These are phyloP conservation scores for Euleptes europaea DNA, from an alignment of 2,113 vertebrate species.

Conservation along the genomic window DNA sequence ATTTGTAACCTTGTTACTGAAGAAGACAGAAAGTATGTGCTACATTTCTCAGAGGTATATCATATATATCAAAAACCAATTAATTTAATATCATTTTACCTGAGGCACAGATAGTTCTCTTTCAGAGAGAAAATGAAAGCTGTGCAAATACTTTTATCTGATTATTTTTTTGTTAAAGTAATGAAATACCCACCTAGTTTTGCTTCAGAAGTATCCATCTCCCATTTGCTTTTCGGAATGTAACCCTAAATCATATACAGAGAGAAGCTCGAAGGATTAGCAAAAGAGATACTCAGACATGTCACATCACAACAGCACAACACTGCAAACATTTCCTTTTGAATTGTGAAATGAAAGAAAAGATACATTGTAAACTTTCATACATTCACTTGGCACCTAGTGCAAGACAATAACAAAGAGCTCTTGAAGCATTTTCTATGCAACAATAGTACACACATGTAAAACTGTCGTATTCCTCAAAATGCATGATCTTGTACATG, in stretches of 20 bases:
- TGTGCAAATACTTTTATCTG: conserved; percentile 70
- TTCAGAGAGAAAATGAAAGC: conserved; percentile 47
- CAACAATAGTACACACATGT: conserved; percentile 14
- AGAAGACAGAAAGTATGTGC: conserved; percentile 20
- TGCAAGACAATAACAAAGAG: conserved; percentile 39
- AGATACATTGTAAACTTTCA: conserved; percentile 56
- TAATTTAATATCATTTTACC: conserved; percentile 36
- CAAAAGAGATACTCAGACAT: conserved; percentile 77
- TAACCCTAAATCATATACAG: conserved; percentile 97
- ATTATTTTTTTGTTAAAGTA: conserved; percentile 75
- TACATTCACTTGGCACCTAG: conserved; percentile 41
- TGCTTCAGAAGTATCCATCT: conserved; percentile 99
- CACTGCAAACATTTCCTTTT: conserved; percentile 67
- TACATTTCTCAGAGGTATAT: neutral
- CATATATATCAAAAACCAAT: conserved; percentile 15
- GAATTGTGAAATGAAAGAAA: conserved; percentile 63
- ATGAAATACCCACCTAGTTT: conserved; percentile 93
- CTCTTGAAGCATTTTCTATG: conserved; percentile 33
- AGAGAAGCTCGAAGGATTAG: conserved; percentile 97
- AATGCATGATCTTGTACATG: conserved; percentile 12
- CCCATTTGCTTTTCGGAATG: conserved; percentile 99
- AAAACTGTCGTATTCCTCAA: conserved; percentile 16
- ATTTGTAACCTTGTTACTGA: neutral
- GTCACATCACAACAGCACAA: conserved; percentile 80
- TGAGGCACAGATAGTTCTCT: conserved; percentile 25